Base-by-base conservation (phyloP, 2,797 vertebrate genomes). In the Australoheros facetus region DNA sequence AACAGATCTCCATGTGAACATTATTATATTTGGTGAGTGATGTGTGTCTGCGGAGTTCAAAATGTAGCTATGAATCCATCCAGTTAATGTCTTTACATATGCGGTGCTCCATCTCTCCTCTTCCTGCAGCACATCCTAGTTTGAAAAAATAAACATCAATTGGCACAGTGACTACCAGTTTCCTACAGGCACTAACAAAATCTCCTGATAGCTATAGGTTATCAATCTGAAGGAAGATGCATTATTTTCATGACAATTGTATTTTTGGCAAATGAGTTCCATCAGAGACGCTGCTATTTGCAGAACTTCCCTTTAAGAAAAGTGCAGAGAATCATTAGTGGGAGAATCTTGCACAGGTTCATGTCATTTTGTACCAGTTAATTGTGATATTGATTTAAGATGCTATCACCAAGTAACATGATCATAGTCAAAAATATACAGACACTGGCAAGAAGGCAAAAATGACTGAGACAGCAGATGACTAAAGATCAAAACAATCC, bases 401-500 rank as follows among this genome's bases (percentile, higher is more conserved):
- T 32, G 45, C 42, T 7, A 54, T 77, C 37, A 62, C 21, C 2
- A 4, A 30, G 34, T 66, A 85, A 80, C 80, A 77, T 75, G 74
- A 87, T 34, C 75, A n/a, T 58, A 75, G 64, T 21, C 62, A 70
- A 23, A 23, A 42, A 56, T 13, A 62, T 56, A 64, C 62, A 60
- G 54, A 84, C 66, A 80, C 70, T 77, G 71, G 71, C 55, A 76
- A n/a, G 45, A 78, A 90, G 73, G 59, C 84, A 83, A 73, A 77
- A 84, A 92, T 89, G 86, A 86, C 58, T n/a, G 76, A 82, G 77
- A 86, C 58, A 45, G 85, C 80, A 82, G 71, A 82, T 70, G 84
- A 73, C 84, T 78, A 75, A 69, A 91, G 90, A 93, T 94, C 91
- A 92, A 91, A 91, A 94, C 82, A 59, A 84, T 82, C 64, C 45